A percentile compares a stretch with the other conserved stretches of the same genome.
These are phyloP conservation scores for Motacilla alba DNA, from an alignment of 2,113 vertebrate genomes.

Conservation along the genomic window DNA sequence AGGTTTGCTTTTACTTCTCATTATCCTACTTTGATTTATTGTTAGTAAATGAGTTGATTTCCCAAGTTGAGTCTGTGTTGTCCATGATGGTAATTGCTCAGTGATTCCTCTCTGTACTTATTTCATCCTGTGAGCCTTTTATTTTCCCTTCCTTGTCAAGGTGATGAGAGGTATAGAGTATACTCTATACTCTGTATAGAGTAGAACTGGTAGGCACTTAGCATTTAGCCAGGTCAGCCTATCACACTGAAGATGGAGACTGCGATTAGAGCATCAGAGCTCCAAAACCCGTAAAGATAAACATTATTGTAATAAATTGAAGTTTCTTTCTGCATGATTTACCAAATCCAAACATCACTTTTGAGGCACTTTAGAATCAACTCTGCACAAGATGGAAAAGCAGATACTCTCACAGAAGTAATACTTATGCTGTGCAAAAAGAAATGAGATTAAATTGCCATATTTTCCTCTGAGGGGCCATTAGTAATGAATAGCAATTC, in stretches of 20 bases:
- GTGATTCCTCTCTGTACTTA: neutral
- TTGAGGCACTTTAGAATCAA: neutral
- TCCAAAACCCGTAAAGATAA: neutral
- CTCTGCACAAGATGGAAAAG: neutral
- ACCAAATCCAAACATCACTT: neutral
- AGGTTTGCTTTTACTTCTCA: neutral
- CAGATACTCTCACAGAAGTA: neutral
- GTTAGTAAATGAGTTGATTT: neutral
- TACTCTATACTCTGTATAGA: too few species aligned
- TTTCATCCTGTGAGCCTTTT: accelerated
- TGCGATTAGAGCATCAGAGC: neutral
- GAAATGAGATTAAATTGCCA: neutral
- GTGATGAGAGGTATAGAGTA: accelerated
- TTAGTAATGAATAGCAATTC: neutral
- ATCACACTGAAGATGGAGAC: too few species aligned
- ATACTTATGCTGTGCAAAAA: neutral
- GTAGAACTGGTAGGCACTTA: accelerated
- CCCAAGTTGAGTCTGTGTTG: accelerated
- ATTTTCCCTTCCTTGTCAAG: neutral
- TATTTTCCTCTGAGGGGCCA: neutral
- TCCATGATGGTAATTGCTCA: accelerated
- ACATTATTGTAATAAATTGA: neutral
- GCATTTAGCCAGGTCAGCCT: neutral
- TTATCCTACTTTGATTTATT: neutral
- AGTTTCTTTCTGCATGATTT: neutral